Percentiles rank a stretch among this genome's conserved stretches.
These are phyloP conservation scores for Dufourea novaeangliae DNA, from an alignment of 1,140 invertebrate genomes.

Conservation along the genomic window DNA sequence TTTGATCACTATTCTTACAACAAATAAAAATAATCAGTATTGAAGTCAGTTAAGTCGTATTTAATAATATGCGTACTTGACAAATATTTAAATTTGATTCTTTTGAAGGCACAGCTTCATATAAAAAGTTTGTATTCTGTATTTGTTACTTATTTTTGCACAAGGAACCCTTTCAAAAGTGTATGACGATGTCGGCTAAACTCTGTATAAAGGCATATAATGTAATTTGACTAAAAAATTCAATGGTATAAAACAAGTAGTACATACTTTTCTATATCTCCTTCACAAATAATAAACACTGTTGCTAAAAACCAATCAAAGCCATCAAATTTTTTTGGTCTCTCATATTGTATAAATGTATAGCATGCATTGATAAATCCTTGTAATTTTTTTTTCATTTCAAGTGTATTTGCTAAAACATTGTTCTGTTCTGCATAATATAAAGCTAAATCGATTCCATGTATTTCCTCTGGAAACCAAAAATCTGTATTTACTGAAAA, in stretches of 20 bases:
- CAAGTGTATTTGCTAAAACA: conserved; percentile 55
- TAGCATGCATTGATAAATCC: conserved; percentile 73
- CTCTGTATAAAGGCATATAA: neutral
- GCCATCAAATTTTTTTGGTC: conserved; percentile 65
- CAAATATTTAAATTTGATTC: no score
- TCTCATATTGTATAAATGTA: conserved; percentile 74
- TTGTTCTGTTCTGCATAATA: conserved; percentile 72
- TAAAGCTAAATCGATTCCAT: conserved; percentile 72
- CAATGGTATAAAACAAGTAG: conserved; percentile 12
- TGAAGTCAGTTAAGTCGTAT: no score
- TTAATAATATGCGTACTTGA: no score
- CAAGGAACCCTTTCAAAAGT: neutral
- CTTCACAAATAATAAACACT: conserved; percentile 76
- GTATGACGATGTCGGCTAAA: neutral
- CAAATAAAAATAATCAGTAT: no score
- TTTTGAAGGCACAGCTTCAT: no score
- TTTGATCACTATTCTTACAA: no score
- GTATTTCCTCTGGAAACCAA: conserved; percentile 75
- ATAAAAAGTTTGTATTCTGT: no score
- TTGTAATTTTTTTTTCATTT: conserved; percentile 70
- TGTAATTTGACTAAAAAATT: conserved; percentile 2
- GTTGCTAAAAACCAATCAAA: conserved; percentile 80
- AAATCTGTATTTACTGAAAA: conserved; percentile 61
- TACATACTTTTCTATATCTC: conserved; percentile 74
- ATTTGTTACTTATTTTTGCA: no score